phyloP scores from a whole-genome alignment of 2,797 vertebrate genomes.

The Caiman crocodilus region DNA sequence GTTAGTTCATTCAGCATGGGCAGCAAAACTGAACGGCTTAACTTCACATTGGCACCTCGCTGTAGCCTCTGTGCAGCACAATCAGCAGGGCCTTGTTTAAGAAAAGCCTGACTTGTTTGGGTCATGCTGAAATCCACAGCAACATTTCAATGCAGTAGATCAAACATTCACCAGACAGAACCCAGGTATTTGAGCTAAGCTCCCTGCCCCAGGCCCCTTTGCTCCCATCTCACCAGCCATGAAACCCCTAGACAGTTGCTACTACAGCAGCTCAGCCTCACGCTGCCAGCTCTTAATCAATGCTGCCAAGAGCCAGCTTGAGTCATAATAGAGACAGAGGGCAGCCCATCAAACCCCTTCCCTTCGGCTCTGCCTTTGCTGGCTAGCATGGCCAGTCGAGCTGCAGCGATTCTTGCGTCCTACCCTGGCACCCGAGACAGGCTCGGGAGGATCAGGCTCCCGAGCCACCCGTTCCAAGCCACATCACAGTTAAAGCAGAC shows the following conservation, averaged over 20 bases:
- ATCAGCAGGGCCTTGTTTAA: not conserved
- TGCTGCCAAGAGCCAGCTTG: not conserved
- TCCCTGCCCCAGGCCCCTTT: not conserved
- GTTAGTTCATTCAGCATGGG: not conserved
- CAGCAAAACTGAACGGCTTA: not conserved
- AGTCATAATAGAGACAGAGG: not conserved
- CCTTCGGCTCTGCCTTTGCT: not conserved
- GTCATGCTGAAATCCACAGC: no score
- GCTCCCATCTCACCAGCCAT: not conserved
- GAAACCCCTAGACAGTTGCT: not conserved
- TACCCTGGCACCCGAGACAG: not conserved
- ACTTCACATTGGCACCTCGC: not conserved
- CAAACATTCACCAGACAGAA: not conserved
- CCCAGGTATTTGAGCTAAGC: not conserved
- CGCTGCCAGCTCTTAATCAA: accelerated
- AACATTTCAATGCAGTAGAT: no score
- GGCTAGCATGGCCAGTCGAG: accelerated
- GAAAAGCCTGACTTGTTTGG: not conserved
- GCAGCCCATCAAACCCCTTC: not conserved
- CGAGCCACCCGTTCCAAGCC: not conserved
- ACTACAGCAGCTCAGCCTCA: not conserved
- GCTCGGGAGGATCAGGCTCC: not conserved
- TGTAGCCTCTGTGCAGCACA: not conserved
- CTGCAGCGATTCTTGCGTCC: not conserved
- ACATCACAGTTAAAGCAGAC: not conserved